These are phyloP conservation scores for Nasonovia ribisnigri DNA, from an alignment of 2,888 invertebrate species.

Conservation along the genomic window DNA sequence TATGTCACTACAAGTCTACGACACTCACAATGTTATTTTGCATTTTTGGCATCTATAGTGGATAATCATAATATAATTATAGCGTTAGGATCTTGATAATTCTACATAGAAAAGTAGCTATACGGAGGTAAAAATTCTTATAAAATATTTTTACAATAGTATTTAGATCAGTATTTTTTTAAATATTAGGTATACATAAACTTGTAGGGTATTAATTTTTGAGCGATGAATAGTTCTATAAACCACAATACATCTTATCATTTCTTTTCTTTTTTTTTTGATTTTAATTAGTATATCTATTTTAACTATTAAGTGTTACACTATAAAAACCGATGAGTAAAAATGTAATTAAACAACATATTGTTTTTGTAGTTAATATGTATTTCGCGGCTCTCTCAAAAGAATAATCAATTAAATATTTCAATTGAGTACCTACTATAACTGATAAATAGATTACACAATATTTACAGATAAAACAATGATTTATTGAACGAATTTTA, in stretches of 20 bases:
- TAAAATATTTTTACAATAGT: neutral
- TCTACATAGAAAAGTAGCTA: neutral
- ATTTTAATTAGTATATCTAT: conserved; percentile 17
- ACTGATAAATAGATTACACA: conserved; percentile 37
- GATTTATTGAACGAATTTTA: conserved; percentile 39
- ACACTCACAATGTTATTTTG: neutral
- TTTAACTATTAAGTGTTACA: neutral
- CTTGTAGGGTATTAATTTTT: neutral
- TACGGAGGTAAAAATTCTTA: neutral
- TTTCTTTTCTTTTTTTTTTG: neutral
- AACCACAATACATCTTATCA: conserved; percentile 18
- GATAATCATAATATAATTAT: neutral
- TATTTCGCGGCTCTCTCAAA: conserved; percentile 29
- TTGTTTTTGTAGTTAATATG: conserved; percentile 14
- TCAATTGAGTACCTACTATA: conserved; percentile 21
- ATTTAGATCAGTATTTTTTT: neutral
- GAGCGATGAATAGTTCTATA: neutral
- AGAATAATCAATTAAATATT: conserved; percentile 53
- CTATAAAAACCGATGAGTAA: neutral
- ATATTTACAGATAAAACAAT: conserved; percentile 26
- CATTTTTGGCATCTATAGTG: neutral
- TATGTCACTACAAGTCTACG: neutral
- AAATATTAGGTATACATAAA: neutral
- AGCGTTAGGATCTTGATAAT: neutral
- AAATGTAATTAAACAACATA: conserved; percentile 50